A percentile compares a stretch with the other conserved stretches of the same genome.
Conservation (phyloP, 2,113 vertebrate genomes). For the Engystomops pustulosus region DNA sequence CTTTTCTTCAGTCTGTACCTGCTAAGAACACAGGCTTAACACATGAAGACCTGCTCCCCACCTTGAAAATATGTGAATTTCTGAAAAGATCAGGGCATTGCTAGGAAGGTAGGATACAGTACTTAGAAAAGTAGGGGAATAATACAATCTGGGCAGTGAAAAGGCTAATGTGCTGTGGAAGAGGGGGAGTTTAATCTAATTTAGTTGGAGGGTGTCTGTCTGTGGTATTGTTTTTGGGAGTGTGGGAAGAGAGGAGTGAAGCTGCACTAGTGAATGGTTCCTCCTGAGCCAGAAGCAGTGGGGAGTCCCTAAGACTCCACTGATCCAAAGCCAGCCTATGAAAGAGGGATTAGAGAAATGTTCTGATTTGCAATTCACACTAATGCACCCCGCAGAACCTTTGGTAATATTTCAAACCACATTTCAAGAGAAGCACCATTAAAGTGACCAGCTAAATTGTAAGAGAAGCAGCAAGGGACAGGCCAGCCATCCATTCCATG, state of each 20-base stretch:
- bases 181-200: slow-evolving; percentile 98
- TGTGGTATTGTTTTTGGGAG: slow-evolving; percentile 85
- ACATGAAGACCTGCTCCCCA: background rate
- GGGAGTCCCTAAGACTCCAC: slow-evolving; percentile 89
- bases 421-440: slow-evolving; percentile 75
- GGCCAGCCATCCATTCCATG: slow-evolving; percentile 64
- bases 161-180: slow-evolving; percentile 87
- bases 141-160: slow-evolving; percentile 86
- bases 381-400: slow-evolving; percentile 89
- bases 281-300: slow-evolving; percentile 94
- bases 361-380: slow-evolving; percentile 98
- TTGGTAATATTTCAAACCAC: slow-evolving; percentile 89
- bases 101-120: slow-evolving; percentile 65
- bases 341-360: slow-evolving; percentile 96
- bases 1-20: background rate
- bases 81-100: background rate
- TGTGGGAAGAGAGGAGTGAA: slow-evolving; percentile 96
- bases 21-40: background rate
- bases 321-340: slow-evolving; percentile 91
- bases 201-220: slow-evolving; percentile 90
- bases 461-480: slow-evolving; percentile 60
- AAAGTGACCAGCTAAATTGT: slow-evolving; percentile 71
- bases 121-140: slow-evolving; percentile 71
- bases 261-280: slow-evolving; percentile 86
- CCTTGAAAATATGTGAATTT: slow-evolving; percentile 12